Evolutionary conservation across 2,888 invertebrate genomes (phyloP).

Genomic region (Orthonevra nobilis): DNA sequence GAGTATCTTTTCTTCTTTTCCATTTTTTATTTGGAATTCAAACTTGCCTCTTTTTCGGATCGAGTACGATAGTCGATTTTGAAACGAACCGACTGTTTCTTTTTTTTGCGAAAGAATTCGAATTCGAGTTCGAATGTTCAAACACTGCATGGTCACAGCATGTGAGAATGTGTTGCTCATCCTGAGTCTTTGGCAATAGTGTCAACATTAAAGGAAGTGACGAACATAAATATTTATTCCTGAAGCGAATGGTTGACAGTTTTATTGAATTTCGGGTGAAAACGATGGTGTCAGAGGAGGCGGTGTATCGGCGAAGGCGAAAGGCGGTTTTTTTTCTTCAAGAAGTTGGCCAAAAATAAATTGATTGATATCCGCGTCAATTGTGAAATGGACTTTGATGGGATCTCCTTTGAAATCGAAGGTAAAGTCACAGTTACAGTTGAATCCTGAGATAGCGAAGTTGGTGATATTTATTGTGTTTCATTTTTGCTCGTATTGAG

Average conservation of each 20-base stretch:
- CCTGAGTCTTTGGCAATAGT: constrained; percentile 43
- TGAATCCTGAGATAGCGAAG: too few relatives aligned
- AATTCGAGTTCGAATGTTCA: too few relatives aligned
- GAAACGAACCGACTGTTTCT: constrained; percentile 26
- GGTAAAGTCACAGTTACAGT: too few relatives aligned
- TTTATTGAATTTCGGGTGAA: constrained; percentile 60
- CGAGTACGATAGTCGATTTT: constrained; percentile 51
- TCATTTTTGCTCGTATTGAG: too few relatives aligned
- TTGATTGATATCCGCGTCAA: too few relatives aligned
- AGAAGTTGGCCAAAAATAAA: constrained; percentile 16
- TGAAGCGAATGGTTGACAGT: constrained; percentile 60
- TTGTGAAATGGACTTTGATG: too few relatives aligned
- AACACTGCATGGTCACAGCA: constrained; percentile 60
- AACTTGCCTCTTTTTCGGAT: too few relatives aligned
- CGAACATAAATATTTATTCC: constrained; percentile 50
- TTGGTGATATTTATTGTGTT: too few relatives aligned
- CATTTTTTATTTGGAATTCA: constrained; percentile 23
- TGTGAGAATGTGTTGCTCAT: constrained; percentile 60
- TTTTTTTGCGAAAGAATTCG: constrained; percentile 18
- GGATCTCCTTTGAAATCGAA: too few relatives aligned
- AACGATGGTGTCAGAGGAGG: constrained; percentile 28
- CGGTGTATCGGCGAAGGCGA: neutral
- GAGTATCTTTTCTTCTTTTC: neutral
- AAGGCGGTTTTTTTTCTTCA: too few relatives aligned
- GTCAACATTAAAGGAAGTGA: constrained; percentile 54